These are phyloP conservation scores for Psilopogon haemacephalus DNA, from an alignment of 2,113 vertebrate genomes.

Conservation along the genomic window DNA sequence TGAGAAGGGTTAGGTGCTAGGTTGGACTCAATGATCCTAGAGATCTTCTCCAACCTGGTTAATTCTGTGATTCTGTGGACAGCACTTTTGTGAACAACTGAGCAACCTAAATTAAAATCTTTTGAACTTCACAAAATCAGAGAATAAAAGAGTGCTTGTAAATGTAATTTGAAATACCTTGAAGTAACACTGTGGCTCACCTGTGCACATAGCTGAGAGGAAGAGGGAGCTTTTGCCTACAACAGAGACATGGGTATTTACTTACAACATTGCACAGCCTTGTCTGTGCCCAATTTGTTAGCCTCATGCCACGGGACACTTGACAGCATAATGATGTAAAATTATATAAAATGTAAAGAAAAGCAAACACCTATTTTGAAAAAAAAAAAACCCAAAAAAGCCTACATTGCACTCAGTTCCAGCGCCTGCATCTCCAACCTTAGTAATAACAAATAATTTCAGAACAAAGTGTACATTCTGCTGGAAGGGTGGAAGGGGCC, in stretches of 20 bases:
- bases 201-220: background rate
- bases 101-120: background rate
- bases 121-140: background rate
- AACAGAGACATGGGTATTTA: background rate
- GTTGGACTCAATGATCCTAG: no score
- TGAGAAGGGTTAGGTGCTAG: no score
- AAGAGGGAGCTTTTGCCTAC: constrained; percentile 7
- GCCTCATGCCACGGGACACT: background rate
- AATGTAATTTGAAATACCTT: background rate
- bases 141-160: background rate
- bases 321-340: constrained; percentile 56
- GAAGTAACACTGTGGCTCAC: background rate
- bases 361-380: constrained; percentile 60
- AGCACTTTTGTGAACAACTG: background rate
- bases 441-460: constrained; percentile 38
- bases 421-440: background rate
- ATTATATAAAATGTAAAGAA: constrained; percentile 43
- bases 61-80: no score
- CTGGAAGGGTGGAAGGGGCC: background rate
- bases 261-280: background rate
- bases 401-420: constrained; percentile 10
- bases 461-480: constrained; percentile 55
- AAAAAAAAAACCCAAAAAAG: no score
- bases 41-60: no score
- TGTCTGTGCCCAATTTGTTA: background rate